Conservation (phyloP, 2,797 vertebrate genomes). For the Clarias platycephalus region DNA sequence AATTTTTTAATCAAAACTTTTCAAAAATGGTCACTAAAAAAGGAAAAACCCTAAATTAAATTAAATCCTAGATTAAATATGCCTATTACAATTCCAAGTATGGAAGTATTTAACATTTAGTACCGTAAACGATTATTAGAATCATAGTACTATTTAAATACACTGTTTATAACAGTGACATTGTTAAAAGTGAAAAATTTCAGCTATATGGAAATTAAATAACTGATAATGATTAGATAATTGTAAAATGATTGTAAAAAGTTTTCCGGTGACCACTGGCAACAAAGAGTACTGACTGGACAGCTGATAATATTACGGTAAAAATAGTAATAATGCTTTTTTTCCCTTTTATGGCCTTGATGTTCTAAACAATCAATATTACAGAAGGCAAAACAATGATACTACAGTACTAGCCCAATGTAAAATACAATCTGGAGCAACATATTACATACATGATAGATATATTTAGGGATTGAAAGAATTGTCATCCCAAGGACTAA, state of each 20-base stretch:
- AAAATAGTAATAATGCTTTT: background rate
- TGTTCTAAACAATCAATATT: background rate
- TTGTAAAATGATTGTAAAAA: background rate
- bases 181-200: background rate
- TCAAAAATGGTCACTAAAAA: background rate
- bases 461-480: slow-evolving; percentile 28
- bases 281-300: background rate
- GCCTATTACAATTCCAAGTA: background rate
- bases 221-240: background rate
- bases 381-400: background rate
- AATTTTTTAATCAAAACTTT: background rate
- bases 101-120: background rate
- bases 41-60: background rate
- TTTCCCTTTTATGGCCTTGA: background rate
- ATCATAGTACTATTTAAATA: background rate
- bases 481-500: slow-evolving; percentile 13
- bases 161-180: too few relatives aligned
- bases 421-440: background rate
- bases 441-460: slow-evolving; percentile 5
- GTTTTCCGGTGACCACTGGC: background rate
- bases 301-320: background rate
- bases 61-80: background rate
- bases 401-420: too few relatives aligned
- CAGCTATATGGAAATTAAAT: background rate
- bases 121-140: background rate